These are phyloP conservation scores for Toxonevra muliebris DNA, from an alignment of 2,888 invertebrate genomes.

Conservation along the genomic window DNA sequence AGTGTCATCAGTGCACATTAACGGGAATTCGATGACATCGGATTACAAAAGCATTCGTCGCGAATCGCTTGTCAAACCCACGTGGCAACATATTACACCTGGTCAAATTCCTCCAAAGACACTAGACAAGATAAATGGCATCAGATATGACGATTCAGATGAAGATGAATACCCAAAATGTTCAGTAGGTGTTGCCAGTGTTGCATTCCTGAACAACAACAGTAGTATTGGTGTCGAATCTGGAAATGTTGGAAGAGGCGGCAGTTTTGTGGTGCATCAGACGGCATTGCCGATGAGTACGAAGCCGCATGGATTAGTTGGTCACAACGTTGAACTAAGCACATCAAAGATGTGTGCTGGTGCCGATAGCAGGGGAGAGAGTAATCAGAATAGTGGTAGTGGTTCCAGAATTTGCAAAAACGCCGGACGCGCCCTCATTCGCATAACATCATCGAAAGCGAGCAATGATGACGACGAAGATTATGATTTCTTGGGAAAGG, in stretches of 20 bases:
- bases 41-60: constrained; percentile 44
- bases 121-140: constrained; percentile 61
- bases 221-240: neutral
- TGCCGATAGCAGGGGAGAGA: too few species aligned
- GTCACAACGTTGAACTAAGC: neutral
- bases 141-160: constrained; percentile 59
- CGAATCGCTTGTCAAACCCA: constrained; percentile 64
- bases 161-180: constrained; percentile 53
- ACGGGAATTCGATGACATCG: too few species aligned
- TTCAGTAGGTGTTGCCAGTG: constrained; percentile 56
- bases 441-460: constrained; percentile 47
- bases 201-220: neutral
- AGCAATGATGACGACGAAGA: constrained; percentile 51
- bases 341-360: too few species aligned
- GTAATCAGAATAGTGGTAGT: constrained; percentile 13
- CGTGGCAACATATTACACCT: constrained; percentile 64
- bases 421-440: constrained; percentile 55
- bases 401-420: constrained; percentile 42
- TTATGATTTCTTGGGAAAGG: constrained; percentile 59
- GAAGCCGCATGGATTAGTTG: neutral
- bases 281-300: neutral
- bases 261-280: neutral
- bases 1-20: too few species aligned
- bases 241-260: constrained; percentile 5
- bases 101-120: constrained; percentile 62